Evolutionary conservation across 2,113 vertebrate genomes (phyloP).

Genomic region (Atrichornis clamosus): DNA sequence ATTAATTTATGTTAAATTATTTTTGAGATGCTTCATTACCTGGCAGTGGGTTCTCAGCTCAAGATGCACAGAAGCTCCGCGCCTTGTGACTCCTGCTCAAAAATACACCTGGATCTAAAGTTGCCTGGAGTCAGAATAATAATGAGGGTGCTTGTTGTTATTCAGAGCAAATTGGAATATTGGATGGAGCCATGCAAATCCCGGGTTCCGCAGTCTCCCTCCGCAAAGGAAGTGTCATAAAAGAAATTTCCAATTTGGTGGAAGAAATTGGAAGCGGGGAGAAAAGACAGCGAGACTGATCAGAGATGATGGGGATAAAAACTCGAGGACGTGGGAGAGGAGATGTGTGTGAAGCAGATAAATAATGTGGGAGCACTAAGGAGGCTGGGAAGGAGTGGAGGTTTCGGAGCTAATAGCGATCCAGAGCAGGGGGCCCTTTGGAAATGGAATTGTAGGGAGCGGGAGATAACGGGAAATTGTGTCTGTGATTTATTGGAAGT

Average conservation of each 20-base stretch:
- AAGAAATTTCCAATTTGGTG: slow-evolving; percentile 51
- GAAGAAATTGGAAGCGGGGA: slow-evolving; percentile 41
- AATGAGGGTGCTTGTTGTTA: not conserved
- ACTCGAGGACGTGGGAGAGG: not conserved
- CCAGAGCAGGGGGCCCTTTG: not conserved
- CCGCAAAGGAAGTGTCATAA: not conserved
- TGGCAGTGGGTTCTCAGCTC: not conserved
- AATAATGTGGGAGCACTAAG: not conserved
- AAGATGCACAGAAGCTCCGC: not conserved
- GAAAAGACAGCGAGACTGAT: slow-evolving; percentile 20
- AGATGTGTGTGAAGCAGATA: not conserved
- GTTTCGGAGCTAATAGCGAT: not conserved
- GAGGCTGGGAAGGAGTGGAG: not conserved
- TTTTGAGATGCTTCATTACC: not conserved
- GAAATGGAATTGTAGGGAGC: not conserved
- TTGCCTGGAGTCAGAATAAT: not conserved
- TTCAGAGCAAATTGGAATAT: not conserved
- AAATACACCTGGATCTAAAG: not conserved
- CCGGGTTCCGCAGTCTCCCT: not conserved
- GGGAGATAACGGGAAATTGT: not conserved
- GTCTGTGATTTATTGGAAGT: not conserved
- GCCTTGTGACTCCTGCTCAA: not conserved
- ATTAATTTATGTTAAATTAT: slow-evolving; percentile 38
- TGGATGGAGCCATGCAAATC: not conserved
- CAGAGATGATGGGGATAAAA: slow-evolving; percentile 7